phyloP scores from a whole-genome alignment of 2,797 vertebrate genomes.

The Sebastes taczanowskii region DNA sequence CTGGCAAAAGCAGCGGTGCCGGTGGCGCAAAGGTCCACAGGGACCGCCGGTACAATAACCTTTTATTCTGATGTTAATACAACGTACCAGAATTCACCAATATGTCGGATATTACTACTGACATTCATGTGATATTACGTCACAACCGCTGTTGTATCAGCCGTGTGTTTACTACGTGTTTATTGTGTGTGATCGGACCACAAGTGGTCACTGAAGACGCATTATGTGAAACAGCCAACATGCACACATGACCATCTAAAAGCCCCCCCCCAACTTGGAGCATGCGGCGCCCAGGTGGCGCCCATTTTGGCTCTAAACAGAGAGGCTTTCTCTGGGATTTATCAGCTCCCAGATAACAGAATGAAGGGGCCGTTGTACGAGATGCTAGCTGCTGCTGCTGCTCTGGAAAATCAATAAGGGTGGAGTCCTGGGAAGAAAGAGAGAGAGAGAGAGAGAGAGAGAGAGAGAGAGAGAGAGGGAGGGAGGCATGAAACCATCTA shows the following conservation, averaged over 20 bases:
- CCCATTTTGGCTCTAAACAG: constrained; percentile 64
- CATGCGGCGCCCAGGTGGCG: background rate
- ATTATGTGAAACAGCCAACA: background rate
- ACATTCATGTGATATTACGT: too few species aligned
- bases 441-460: background rate
- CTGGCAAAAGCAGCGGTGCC: too few species aligned
- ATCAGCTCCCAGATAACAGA: constrained; percentile 65
- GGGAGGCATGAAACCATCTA: constrained; percentile 8
- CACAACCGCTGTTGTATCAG: too few species aligned
- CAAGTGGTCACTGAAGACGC: too few species aligned
- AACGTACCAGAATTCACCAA: too few species aligned
- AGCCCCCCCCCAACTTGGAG: background rate
- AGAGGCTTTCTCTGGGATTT: constrained; percentile 55
- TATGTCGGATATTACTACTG: too few species aligned
- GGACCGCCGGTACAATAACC: too few species aligned
- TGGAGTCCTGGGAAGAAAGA: constrained; percentile 21
- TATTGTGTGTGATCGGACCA: too few species aligned
- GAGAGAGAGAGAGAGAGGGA: background rate
- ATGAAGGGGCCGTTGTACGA: constrained; percentile 55
- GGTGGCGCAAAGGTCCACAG: too few species aligned
- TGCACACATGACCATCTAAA: background rate
- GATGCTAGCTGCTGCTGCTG: constrained; percentile 23
- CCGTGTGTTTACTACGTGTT: too few species aligned
- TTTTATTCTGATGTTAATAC: too few species aligned
- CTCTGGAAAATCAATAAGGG: constrained; percentile 64